Base-by-base conservation (phyloP, 2,888 invertebrate species). In the Chloroclysta siterata region DNA sequence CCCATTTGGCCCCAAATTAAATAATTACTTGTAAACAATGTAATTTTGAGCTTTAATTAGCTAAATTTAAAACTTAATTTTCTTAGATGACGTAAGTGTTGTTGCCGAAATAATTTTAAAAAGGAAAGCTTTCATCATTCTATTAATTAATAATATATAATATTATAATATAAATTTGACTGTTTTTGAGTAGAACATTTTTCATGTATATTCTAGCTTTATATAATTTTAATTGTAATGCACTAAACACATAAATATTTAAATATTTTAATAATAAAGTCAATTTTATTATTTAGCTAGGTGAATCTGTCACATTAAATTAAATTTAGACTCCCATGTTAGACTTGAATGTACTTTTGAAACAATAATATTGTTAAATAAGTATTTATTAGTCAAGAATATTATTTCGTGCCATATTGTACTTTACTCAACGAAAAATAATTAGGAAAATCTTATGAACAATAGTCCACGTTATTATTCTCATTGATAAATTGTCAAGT, bases 1-100 rank as follows among this genome's bases (percentile, higher is more conserved):
- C 57, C 57, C 47, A 58, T 52, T 51, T 36, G 65, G 65, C 65
- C 65, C 65, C 65, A 65, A 65, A 66, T 62, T 60, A 29, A 63
- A 57, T 46, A 42, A 58, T 58, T 59, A 63, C 53, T 61, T 58
- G 29, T 61, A 67, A 65, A 68, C 70, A 72, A 69, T 72, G 65
- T 72, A 70, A 70, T 51, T 70, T 70, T 68, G 60, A 72, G 72
- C 72, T 72, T 72, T 72, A 72, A 70, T 52, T 70, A 70, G 69
- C 70, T 65, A 22, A 64, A 70, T 63, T 63, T 54, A 63, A 67
- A 64, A 69, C 52, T 56, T 69, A 68, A 66, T 69, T 68, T 69
- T 59, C 46, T 61, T 69, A 69, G 62, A 56, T 42, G 14, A 53
- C 47, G 60, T 62, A 63, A 65, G 61, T 55, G 47, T 61, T 65